Evolutionary conservation across 2,797 vertebrate genomes (phyloP).

Genomic region (Acropternis orthonyx): DNA sequence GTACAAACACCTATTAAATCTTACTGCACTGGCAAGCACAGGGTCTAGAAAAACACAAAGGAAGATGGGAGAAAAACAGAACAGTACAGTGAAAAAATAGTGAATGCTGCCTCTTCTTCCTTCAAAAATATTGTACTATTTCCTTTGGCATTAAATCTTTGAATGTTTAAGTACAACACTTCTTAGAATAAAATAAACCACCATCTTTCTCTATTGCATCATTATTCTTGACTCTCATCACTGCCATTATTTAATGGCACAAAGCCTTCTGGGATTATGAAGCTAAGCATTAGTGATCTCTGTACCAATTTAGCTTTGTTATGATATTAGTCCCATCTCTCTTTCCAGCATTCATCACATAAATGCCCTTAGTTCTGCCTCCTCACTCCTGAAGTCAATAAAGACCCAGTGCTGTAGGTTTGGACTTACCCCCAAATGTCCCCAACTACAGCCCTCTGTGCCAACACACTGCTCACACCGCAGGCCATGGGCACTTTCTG

Average conservation of each 20-base stretch:
- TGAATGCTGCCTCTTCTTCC: not conserved
- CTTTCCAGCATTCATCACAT: not conserved
- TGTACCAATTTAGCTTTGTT: not conserved
- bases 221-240: not conserved
- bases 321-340: not conserved
- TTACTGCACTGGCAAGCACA: not conserved
- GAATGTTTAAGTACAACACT: not conserved
- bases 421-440: not conserved
- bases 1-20: conserved; percentile 26
- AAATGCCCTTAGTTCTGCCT: not conserved
- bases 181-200: not conserved
- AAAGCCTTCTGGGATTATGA: not conserved
- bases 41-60: not conserved
- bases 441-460: fast-evolving
- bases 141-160: not conserved
- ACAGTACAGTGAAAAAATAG: not conserved
- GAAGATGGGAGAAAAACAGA: not conserved
- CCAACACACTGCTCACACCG: fast-evolving
- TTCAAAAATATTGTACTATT: not conserved
- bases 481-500: fast-evolving
- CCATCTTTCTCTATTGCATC: not conserved
- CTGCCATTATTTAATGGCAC: not conserved
- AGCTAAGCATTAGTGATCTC: not conserved
- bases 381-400: not conserved
- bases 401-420: not conserved